Evolutionary conservation across 2,113 vertebrate genomes (phyloP), one percentile per base, ranked within the genome.

Genomic region (Pachycephala philippinensis): DNA sequence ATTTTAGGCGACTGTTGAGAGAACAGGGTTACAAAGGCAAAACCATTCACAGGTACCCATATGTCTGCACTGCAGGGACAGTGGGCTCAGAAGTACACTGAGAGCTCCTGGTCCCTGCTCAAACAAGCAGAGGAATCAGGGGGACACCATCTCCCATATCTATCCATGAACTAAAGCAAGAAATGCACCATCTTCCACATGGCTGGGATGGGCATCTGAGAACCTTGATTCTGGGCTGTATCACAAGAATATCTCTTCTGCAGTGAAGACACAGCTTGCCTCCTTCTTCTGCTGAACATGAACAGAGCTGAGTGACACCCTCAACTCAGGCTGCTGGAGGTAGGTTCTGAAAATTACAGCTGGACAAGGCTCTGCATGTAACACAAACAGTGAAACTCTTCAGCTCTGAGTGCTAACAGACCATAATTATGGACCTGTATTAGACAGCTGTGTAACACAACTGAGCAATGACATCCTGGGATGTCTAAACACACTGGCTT

Each of bases 21-120:
- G 6, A 9, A 23, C 11, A 5, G 6, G 3, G 2, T 40, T 83
- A 19, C 21, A 81, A 68, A 89, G 6, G 7, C 11, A 72, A 77
- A 69, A 23, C 5, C 3, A 35, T 47, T 68, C 35, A 30, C 33
- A 56, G 7, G 3, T 54, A 20, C 10, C 13, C 50, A 1, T 21
- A 5, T 35, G 10, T 7, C 7, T 47, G 7, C 10, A 7, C 1
- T 39, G 26, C 33, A 80, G 11, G 8, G 31, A 20, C 0, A 53
- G 3, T 3, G 5, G 54, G 16, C 5, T 70, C 28, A 57, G 26
- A 5, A 21, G 8, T 6, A 20, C 1, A 0, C 17, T 26, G 17
- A 9, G 27, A n/a, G 8, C 42, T 59, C 72, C 26, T 57, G 10
- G 19, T 30, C 5, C 10, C 37, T 44, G 9, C 28, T 66, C 18